A percentile compares a stretch with the other conserved stretches of the same genome.
Evolutionary conservation across 2,888 invertebrate genomes (phyloP).

Genomic region (Nephrotoma guestfalica): DNA sequence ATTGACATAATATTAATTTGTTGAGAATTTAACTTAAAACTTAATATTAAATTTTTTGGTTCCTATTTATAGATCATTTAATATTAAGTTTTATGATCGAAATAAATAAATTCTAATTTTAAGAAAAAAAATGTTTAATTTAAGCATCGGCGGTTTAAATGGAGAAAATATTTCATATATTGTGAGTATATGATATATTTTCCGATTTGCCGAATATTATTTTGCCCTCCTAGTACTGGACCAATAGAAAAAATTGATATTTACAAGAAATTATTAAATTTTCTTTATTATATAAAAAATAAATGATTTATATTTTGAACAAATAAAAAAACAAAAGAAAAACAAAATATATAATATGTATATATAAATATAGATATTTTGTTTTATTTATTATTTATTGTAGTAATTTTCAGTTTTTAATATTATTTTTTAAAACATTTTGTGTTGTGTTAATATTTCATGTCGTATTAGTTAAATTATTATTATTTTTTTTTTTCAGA

Average conservation of each 20-base stretch:
- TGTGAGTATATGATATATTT: background rate
- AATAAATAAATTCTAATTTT: background rate
- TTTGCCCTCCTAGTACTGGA: background rate
- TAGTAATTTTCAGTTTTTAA: background rate
- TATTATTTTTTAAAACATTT: background rate
- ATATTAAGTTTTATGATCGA: background rate
- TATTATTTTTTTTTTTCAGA: background rate
- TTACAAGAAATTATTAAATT: background rate
- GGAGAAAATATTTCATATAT: background rate
- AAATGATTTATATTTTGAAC: background rate
- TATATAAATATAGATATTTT: background rate
- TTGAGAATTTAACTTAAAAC: background rate
- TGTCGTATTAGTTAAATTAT: background rate
- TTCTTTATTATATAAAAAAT: background rate
- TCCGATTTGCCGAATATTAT: background rate
- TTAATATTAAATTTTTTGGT: background rate
- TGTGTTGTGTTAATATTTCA: background rate
- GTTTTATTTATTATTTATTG: constrained; percentile 1
- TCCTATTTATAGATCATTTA: background rate
- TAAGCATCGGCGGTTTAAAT: background rate
- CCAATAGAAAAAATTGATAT: background rate
- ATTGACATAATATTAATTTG: background rate
- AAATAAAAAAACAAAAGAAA: background rate
- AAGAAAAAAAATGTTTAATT: background rate
- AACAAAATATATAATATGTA: background rate